phyloP scores from a whole-genome alignment of 1,140 invertebrate species.

The Drosophila sturtevanti region DNA sequence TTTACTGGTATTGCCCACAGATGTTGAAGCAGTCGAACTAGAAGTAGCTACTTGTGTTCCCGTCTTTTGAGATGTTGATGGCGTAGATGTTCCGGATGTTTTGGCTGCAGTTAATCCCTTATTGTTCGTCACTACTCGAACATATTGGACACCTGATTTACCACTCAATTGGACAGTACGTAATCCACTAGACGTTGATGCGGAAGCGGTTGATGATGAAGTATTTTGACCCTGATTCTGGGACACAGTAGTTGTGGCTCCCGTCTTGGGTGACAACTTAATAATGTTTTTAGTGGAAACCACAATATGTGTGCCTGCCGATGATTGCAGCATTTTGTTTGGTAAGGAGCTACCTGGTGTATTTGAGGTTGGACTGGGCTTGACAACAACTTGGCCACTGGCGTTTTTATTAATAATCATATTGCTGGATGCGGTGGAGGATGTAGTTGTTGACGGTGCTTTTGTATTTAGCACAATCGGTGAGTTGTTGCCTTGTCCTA shows the following conservation, averaged over 20 bases:
- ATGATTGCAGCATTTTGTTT: conserved; percentile 61
- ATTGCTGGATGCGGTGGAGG: conserved; percentile 17
- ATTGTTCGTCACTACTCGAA: conserved; percentile 62
- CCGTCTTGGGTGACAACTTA: conserved; percentile 67
- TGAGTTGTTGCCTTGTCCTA: conserved; percentile 44
- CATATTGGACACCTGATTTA: conserved; percentile 74
- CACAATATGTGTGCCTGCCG: conserved; percentile 66
- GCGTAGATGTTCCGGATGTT: conserved; percentile 13
- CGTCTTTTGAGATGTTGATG: background rate
- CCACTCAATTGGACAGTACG: conserved; percentile 69
- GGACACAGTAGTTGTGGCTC: conserved; percentile 8
- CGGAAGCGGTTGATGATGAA: background rate
- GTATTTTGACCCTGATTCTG: background rate
- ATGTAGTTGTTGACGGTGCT: conserved; percentile 1
- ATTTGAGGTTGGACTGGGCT: conserved; percentile 30
- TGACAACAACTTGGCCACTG: conserved; percentile 46
- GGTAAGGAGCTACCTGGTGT: background rate
- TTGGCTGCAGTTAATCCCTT: background rate
- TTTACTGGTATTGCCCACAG: conserved; percentile 60
- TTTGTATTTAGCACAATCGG: conserved; percentile 56
- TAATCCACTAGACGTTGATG: conserved; percentile 29
- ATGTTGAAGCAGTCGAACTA: background rate
- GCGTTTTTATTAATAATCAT: conserved; percentile 41
- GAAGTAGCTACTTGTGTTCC: background rate
- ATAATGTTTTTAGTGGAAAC: conserved; percentile 70